Evolutionary conservation across 2,888 invertebrate species (phyloP).

Genomic region (Pherbina coryleti): DNA sequence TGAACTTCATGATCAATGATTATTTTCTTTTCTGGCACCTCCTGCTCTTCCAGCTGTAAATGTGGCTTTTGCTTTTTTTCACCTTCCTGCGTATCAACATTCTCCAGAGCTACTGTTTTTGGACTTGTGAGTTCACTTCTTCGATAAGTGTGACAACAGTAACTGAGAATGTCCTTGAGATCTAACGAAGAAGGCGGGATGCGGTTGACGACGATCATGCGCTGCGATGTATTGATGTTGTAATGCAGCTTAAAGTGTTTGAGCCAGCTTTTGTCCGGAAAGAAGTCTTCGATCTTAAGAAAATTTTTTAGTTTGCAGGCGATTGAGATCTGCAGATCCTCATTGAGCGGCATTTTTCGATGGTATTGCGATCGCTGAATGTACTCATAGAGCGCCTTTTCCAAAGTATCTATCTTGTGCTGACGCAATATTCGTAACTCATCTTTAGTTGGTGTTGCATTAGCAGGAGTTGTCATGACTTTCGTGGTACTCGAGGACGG

Average conservation of each 20-base stretch:
- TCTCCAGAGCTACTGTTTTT: neutral
- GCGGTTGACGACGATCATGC: slow-evolving; percentile 45
- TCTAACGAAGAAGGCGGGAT: slow-evolving; percentile 59
- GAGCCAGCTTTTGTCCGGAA: slow-evolving; percentile 60
- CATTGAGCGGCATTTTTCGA: slow-evolving; percentile 54
- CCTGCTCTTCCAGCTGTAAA: too few relatives aligned
- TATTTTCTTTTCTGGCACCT: too few relatives aligned
- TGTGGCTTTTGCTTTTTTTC: too few relatives aligned
- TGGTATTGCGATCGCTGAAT: slow-evolving; percentile 61
- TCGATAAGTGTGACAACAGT: slow-evolving; percentile 57
- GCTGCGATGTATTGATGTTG: slow-evolving; percentile 50
- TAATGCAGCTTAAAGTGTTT: slow-evolving; percentile 56
- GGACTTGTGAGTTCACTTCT: too few relatives aligned
- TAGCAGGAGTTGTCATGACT: slow-evolving; percentile 52
- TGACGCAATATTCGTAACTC: slow-evolving; percentile 57
- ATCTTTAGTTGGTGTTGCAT: slow-evolving; percentile 52
- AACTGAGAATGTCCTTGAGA: slow-evolving; percentile 62
- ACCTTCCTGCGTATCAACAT: too few relatives aligned
- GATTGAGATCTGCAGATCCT: slow-evolving; percentile 53
- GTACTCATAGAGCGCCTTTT: slow-evolving; percentile 63
- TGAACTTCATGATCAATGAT: too few relatives aligned
- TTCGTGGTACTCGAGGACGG: slow-evolving; percentile 48
- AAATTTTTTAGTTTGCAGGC: slow-evolving; percentile 59
- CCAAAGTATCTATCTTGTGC: slow-evolving; percentile 62
- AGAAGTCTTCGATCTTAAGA: slow-evolving; percentile 61